Evolutionary conservation across 2,797 vertebrate genomes (phyloP), one percentile per base, ranked within the genome.

Genomic region (Morus bassanus): DNA sequence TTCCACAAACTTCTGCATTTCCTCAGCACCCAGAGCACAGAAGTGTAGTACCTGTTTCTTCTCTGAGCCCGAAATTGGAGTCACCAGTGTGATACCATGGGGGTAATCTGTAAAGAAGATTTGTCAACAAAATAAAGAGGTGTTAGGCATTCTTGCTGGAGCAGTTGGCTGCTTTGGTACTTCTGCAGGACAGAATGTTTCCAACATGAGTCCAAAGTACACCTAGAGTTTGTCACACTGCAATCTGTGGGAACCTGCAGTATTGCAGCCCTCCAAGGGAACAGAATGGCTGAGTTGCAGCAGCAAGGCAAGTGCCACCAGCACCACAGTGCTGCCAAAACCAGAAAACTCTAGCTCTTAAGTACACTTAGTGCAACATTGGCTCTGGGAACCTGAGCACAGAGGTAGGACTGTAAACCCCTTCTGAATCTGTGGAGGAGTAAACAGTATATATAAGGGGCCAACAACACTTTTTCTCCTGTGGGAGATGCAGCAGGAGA

Each of bases 31-130:
- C 72, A 99, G 98, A 83, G 99, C 99, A 94, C 99, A 99, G 98
- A 99, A 99, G 95, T 99, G 99, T 90, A 99, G 98, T 96, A 99
- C 98, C 97, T 99, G 99, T 96, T 99, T 99, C 98, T 99, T 99
- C 97, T 99, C 99, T 3, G 99, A 99, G 91, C 99, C 99, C 3
- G 98, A 99, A 96, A 99, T 98, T 3, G 99, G 99, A 92, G 99
- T 99, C 97, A 99, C 98, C 98, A 99, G 98, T 22, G 99, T 99
- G 97, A 99, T 98, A 93, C 99, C 99, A 13, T 99, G 99, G 50
- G 99, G 99, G 63, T 99, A 99, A 98, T 99, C 99, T 99, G 96
- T 48, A 92, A 97, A 95, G 93, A 85, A 96, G 60, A 68, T 27
- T 10, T 37, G 19, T 57, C 65, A 88, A 82, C 7, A 94, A 88